phyloP scores from a whole-genome alignment of 2,888 invertebrate species.

The Sicus ferrugineus region DNA sequence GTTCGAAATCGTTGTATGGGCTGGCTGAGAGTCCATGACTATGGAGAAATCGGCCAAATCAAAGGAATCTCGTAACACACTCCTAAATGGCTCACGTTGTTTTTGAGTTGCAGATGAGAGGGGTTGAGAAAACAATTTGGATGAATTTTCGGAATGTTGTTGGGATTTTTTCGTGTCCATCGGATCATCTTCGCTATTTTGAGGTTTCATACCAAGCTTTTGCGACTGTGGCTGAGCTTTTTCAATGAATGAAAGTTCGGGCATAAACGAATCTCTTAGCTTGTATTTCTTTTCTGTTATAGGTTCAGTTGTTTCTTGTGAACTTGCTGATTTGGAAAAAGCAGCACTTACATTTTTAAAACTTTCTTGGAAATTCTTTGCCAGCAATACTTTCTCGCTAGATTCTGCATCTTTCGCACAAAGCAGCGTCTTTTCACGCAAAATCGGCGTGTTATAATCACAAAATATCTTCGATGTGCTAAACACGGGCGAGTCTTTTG shows the following conservation, averaged over 20 bases:
- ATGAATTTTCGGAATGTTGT: no score
- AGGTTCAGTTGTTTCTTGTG: background rate
- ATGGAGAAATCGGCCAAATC: slow-evolving; percentile 39
- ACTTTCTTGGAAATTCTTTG: no score
- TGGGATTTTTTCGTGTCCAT: no score
- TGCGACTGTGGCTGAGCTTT: slow-evolving; percentile 28
- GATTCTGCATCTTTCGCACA: background rate
- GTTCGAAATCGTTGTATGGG: background rate
- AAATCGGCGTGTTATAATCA: slow-evolving; percentile 7
- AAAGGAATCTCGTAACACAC: slow-evolving; percentile 34
- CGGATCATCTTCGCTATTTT: no score
- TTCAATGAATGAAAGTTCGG: slow-evolving; percentile 38
- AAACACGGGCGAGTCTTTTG: slow-evolving; percentile 34
- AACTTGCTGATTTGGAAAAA: background rate
- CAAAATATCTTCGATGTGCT: slow-evolving; percentile 25
- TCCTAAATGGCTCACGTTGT: no score
- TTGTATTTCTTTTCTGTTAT: background rate
- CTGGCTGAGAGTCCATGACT: slow-evolving; percentile 35
- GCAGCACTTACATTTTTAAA: no score
- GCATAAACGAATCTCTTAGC: slow-evolving; percentile 39
- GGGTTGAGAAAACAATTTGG: no score
- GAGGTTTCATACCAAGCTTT: no score
- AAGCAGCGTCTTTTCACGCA: background rate
- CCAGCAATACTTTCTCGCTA: background rate
- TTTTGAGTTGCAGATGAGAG: no score